These are phyloP conservation scores for Limonius californicus DNA, from an alignment of 1,140 invertebrate species.

Conservation along the genomic window DNA sequence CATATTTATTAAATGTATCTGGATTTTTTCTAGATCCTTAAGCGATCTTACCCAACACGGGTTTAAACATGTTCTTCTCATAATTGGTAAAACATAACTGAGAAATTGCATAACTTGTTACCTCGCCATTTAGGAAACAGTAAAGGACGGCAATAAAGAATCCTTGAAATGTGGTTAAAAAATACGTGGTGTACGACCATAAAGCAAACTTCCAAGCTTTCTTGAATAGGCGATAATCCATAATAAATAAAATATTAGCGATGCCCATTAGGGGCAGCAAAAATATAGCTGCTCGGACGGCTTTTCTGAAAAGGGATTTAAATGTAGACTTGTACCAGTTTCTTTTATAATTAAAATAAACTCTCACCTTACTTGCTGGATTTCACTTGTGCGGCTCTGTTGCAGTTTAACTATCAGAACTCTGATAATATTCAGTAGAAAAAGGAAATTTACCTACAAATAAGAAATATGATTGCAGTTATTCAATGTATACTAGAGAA, in stretches of 20 bases:
- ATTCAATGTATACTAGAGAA: too few relatives aligned
- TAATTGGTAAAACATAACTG: too few relatives aligned
- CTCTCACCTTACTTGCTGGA: conserved; percentile 77
- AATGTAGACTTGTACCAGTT: too few relatives aligned
- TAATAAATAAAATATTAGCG: conserved; percentile 72
- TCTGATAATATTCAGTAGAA: conserved; percentile 79
- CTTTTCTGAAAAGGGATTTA: conserved; percentile 65
- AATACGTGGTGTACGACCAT: conserved; percentile 78
- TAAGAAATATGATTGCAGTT: conserved; percentile 15
- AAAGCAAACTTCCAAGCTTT: conserved; percentile 67
- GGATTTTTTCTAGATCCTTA: too few relatives aligned
- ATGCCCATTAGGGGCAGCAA: conserved; percentile 78
- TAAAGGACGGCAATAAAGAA: conserved; percentile 81
- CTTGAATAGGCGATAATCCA: conserved; percentile 61
- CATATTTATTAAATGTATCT: too few relatives aligned
- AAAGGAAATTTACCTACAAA: conserved; percentile 75
- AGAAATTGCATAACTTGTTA: too few relatives aligned
- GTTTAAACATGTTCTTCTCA: too few relatives aligned
- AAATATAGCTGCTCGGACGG: conserved; percentile 72
- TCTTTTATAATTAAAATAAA: too few relatives aligned
- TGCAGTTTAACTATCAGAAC: conserved; percentile 79
- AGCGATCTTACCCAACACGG: too few relatives aligned
- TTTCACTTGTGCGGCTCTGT: conserved; percentile 72
- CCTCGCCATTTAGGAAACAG: conserved; percentile 87
- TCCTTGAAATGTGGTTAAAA: conserved; percentile 81